Evolutionary conservation across 1,140 invertebrate species (phyloP), one percentile per base, ranked within the genome.

Genomic region (Choristoneura fumiferana): DNA sequence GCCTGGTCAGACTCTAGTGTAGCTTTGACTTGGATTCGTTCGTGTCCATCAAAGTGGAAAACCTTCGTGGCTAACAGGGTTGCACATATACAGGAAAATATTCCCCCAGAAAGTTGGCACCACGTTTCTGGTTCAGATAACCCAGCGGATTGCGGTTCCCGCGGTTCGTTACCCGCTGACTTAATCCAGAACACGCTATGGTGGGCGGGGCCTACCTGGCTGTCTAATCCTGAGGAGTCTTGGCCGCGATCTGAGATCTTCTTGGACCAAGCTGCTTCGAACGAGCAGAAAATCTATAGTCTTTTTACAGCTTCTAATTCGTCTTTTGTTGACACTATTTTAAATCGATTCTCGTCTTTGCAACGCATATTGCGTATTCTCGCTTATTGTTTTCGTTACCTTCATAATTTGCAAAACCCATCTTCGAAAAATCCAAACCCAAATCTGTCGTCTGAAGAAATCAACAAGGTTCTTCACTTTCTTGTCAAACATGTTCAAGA

Each of bases 21-120:
- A 4, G 71, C 70, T 0, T 37, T 90, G 9, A 33, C 49, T 4
- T 89, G 87, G 85, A 73, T 90, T 5, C 15, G 59, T 13, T 60
- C 62, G 8, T 37, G 55, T 1, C 69, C 78, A 5, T 49, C n/a
- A n/a, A n/a, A n/a, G n/a, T n/a, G n/a, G n/a, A n/a, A n/a, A n/a
- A n/a, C n/a, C n/a, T n/a, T n/a, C 36, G 82, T 90, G 0, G 79
- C 78, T 1, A 90, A 89, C 63, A 54, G 84, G 22, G 71, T 89
- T 0, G 17, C 58, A 15, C 64, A 85, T 65, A 87, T 90, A 36
- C 79, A 81, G 54, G 62, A 53, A 5, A 43, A 49, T 14, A 40
- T 57, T n/a, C 4, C 29, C 6, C 1, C 52, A 8, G 49, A 39
- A 6, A 15, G 62, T 8, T 90, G 84, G 85, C 4, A 37, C 9